These are phyloP conservation scores for Globodera ellingtonae DNA, from an alignment of 1,140 invertebrate species.

Conservation along the genomic window DNA sequence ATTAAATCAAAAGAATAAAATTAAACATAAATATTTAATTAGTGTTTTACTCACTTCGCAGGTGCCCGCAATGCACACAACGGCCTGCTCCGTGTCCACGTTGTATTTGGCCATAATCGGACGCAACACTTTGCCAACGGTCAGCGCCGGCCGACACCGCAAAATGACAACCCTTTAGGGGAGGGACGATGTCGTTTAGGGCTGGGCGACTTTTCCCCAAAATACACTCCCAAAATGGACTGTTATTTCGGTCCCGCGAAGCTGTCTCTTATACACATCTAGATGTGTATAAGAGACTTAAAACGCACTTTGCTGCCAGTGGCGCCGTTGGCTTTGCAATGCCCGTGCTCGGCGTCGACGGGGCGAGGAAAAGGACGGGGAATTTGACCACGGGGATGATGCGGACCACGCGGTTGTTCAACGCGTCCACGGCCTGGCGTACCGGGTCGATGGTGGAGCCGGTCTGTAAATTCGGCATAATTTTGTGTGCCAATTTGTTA, in stretches of 20 bases:
- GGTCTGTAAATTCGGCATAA: conserved; percentile 32
- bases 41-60: conserved; percentile 29
- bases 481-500: no score
- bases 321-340: conserved; percentile 34
- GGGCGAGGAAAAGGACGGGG: conserved; percentile 57
- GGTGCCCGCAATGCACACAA: conserved; percentile 56
- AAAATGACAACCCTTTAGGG: conserved; percentile 52
- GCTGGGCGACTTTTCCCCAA: background rate
- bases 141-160: conserved; percentile 53
- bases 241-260: no score
- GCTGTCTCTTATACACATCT: no score
- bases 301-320: conserved; percentile 45
- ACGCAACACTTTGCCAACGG: conserved; percentile 54
- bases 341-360: conserved; percentile 33
- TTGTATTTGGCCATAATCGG: conserved; percentile 59
- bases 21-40: background rate
- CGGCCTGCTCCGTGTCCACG: conserved; percentile 51
- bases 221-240: no score
- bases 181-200: background rate
- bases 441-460: conserved; percentile 61
- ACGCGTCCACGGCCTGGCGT: conserved; percentile 58
- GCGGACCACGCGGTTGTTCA: conserved; percentile 56
- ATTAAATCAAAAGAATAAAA: background rate
- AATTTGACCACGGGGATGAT: conserved; percentile 59
- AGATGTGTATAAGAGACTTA: no score